Base-by-base conservation (phyloP, 2,888 invertebrate species). In the Proisotoma minuta region DNA sequence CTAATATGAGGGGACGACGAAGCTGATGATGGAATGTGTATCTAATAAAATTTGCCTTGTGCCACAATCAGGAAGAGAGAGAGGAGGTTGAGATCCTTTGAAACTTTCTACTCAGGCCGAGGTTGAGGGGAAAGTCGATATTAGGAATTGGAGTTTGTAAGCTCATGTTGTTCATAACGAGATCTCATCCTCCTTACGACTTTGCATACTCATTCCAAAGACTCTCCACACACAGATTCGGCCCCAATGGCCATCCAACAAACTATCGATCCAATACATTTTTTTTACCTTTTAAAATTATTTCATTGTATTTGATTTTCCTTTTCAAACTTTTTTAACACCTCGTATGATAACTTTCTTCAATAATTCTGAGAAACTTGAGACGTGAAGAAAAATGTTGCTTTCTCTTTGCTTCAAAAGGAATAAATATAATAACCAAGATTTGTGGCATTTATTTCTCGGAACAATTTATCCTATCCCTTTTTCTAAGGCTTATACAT, bases 31-130 rank as follows among this genome's bases (percentile, higher is more conserved):
- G 70, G 70, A 71, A 71, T 71, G 65, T 71, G 65, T 65, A 68
- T 70, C 70, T 70, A 70, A 70, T 70, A 68, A 70, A 70, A 70
- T 71, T 71, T 71, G 63, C 67, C 64, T 68, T 54, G 28, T 15
- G 28, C 39, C 53, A 54, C 53, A 54, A 54, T 54, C 53, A 54
- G 23, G 23, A 20, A 29, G 53, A 34, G 50, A 48, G 39, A 50
- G 58, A 62, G 52, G 47, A 18, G 43, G 48, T 18, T 10, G n/a
- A 18, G 29, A 18, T 56, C 51, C 59, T 59, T 59, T 39, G 58
- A 57, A 47, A 57, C 28, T 43, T 43, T 43, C 50, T 50, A 24
- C 22, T 50, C 59, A 65, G 62, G 52, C 40, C 61, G 63, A 63
- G 53, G 57, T 56, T 28, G 59, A 47, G n/a, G 27, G 57, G 43